Conservation (phyloP, 2,113 vertebrate genomes). For the Hyperopisus bebe region DNA sequence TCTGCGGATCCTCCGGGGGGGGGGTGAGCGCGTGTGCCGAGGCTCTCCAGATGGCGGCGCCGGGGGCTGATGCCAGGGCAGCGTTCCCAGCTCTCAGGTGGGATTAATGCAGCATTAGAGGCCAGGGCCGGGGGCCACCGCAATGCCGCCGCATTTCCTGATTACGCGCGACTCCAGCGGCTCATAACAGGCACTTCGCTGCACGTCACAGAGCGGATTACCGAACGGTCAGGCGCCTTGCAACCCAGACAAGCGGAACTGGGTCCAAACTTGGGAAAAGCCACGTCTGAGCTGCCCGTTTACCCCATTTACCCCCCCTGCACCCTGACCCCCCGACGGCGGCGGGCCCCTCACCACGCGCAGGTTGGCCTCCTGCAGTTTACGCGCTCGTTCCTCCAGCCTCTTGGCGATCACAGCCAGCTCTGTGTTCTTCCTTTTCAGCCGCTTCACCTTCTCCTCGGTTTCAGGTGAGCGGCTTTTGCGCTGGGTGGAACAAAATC, state of each 20-base stretch:
- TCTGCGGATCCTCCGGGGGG: background rate
- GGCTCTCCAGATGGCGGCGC: background rate
- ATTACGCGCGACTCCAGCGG: background rate
- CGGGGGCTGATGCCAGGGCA: constrained; percentile 25
- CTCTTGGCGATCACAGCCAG: constrained; percentile 90
- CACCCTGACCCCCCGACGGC: background rate
- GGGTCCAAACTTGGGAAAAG: background rate
- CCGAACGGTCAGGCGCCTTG: background rate
- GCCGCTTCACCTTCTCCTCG: constrained; percentile 89
- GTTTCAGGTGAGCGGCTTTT: constrained; percentile 91
- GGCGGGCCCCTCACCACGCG: constrained; percentile 68
- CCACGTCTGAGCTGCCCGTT: too few species aligned
- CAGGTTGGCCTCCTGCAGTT: constrained; percentile 95
- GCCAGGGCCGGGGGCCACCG: background rate
- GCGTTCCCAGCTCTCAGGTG: background rate
- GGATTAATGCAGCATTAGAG: background rate
- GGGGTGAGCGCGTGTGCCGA: background rate
- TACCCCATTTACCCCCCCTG: background rate
- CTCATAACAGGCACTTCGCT: background rate
- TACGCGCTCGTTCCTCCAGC: constrained; percentile 86
- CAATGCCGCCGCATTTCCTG: background rate
- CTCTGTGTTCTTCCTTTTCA: constrained; percentile 92
- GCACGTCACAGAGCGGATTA: background rate
- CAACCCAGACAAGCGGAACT: background rate
- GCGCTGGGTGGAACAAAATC: constrained; percentile 57